Conservation (phyloP, 2,888 invertebrate species). For the Drosophila greeni region DNA sequence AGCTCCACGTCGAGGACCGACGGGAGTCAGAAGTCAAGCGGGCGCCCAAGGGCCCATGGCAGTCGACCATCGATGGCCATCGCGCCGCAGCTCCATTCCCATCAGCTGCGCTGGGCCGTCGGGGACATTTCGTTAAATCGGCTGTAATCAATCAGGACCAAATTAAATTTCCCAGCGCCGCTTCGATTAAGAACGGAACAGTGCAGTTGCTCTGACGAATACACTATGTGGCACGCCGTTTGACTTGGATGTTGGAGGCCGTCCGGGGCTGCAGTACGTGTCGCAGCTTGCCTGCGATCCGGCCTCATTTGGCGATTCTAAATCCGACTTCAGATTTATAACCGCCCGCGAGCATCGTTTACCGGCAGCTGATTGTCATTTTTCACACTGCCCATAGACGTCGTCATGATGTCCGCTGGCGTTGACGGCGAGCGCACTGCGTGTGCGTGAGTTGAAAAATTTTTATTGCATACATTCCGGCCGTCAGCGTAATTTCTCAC, state of each 20-base stretch:
- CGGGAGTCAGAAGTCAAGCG: conserved; percentile 61
- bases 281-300: conserved; percentile 23
- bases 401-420: conserved; percentile 22
- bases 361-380: conserved; percentile 53
- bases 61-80: conserved; percentile 17
- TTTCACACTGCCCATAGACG: conserved; percentile 58
- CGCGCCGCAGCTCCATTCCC: conserved; percentile 11
- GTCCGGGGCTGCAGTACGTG: conserved; percentile 3
- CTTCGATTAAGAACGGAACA: conserved; percentile 70
- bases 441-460: conserved; percentile 67
- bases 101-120: conserved; percentile 27
- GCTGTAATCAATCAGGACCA: conserved; percentile 72
- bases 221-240: neutral
- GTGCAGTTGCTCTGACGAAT: conserved; percentile 30
- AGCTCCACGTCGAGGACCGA: conserved; percentile 35
- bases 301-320: conserved; percentile 56
- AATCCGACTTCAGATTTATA: conserved; percentile 63
- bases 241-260: neutral
- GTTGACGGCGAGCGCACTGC: conserved; percentile 17
- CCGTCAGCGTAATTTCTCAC: conserved; percentile 73
- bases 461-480: conserved; percentile 75
- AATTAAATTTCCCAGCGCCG: conserved; percentile 73
- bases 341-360: conserved; percentile 25
- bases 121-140: conserved; percentile 70
- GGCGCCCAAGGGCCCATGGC: conserved; percentile 50